Conservation (phyloP, 2,113 vertebrate genomes). For the Merops nubicus region DNA sequence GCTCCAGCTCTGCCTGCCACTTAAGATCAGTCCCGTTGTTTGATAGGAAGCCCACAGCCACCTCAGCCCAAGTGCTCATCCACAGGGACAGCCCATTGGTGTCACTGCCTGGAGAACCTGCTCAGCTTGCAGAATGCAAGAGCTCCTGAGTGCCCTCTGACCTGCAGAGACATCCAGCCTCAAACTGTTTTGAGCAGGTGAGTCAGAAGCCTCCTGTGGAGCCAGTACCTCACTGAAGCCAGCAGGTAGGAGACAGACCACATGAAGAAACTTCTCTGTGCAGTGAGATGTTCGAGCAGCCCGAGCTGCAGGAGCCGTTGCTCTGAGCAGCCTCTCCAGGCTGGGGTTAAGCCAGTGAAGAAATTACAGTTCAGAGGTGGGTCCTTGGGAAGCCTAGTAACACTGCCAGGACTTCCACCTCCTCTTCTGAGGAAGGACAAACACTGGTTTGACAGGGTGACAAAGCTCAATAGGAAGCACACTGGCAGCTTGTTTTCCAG, state of each 20-base stretch:
- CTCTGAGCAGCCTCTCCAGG: rapidly evolving
- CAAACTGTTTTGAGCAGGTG: background rate
- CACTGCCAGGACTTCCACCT: background rate
- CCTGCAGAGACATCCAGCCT: background rate
- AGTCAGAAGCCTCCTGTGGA: background rate
- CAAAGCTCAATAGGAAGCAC: background rate
- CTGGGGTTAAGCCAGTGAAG: background rate
- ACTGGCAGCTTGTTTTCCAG: background rate
- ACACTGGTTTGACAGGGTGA: background rate
- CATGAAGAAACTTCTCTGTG: rapidly evolving
- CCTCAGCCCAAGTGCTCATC: background rate
- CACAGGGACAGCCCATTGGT: background rate
- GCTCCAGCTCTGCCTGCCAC: background rate
- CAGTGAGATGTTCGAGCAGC: background rate
- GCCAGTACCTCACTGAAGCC: rapidly evolving
- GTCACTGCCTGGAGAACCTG: background rate
- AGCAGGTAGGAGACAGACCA: background rate
- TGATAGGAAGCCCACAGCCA: background rate
- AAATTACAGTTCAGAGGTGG: background rate
- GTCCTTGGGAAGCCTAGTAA: background rate
- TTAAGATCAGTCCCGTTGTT: background rate
- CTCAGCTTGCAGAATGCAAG: background rate
- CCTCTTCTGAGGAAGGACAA: background rate
- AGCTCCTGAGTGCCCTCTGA: background rate
- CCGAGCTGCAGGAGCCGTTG: background rate